phyloP scores from a whole-genome alignment of 2,113 vertebrate species.

The Eretmochelys imbricata region DNA sequence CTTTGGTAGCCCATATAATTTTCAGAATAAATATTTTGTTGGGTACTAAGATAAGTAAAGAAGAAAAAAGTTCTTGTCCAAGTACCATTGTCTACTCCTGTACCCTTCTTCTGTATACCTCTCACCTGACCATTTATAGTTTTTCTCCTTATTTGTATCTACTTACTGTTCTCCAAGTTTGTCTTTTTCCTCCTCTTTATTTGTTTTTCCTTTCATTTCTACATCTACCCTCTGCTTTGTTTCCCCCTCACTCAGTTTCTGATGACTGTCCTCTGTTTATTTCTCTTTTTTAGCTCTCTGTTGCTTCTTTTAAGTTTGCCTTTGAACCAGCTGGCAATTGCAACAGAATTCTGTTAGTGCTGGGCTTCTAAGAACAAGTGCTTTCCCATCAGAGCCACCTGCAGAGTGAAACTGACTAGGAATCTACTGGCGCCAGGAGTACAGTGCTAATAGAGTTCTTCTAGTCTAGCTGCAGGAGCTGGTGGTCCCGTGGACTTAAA shows the following conservation, averaged over 20 bases:
- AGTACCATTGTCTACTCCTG: neutral
- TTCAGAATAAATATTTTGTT: neutral
- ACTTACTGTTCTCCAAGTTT: neutral
- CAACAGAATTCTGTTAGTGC: neutral
- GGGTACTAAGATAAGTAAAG: neutral
- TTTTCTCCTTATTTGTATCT: neutral
- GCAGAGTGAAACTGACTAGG: neutral
- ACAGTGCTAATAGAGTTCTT: neutral
- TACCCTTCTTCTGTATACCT: neutral
- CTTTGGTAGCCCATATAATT: neutral
- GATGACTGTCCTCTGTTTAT: neutral
- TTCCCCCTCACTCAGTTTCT: neutral
- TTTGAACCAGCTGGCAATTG: neutral
- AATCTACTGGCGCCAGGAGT: neutral
- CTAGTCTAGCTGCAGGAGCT: neutral
- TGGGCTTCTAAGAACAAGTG: constrained; percentile 1
- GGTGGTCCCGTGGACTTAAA: neutral
- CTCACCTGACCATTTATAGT: neutral
- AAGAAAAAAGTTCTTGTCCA: neutral
- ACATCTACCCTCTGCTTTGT: neutral
- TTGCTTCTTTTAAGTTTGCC: neutral
- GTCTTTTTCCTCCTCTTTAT: neutral
- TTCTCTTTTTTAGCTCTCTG: neutral
- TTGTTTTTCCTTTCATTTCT: neutral
- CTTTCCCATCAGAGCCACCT: neutral